Evolutionary conservation across 2,888 invertebrate genomes (phyloP), one percentile per base, ranked within the genome.

Genomic region (Lathronympha strigana): DNA sequence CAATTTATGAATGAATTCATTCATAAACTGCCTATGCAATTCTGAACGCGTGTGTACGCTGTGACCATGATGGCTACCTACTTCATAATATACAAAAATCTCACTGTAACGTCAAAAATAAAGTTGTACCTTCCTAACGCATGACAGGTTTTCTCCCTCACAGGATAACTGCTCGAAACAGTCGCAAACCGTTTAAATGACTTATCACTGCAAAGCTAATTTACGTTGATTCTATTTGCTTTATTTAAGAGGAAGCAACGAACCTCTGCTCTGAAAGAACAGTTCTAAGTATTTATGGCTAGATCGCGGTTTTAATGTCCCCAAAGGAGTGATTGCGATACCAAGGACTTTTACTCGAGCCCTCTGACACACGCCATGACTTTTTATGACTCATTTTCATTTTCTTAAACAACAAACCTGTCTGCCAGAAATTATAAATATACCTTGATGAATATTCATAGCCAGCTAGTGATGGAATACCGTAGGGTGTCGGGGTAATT

Each of bases 321-420:
- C 66, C 66, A 31, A 49, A 61, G 66, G 61, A 61, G 66, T 66
- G 47, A 54, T 66, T 61, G 61, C 54, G 47, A 66, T 33, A 54
- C 47, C 61, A 54, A 49, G 31, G 47, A 54, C 45, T 66, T 66
- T 60, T 58, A 51, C 47, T 61, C 40, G 28, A 49, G 49, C 50
- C 17, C 31, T 58, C 31, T 36, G 17, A 53, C 25, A 58, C 58
- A 45, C 58, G 51, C 58, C 53, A 60, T 36, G 45, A 45, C 57
- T 60, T 64, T 64, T 60, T 64, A 53, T 53, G 51, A 25, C 33
- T 43, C 17, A 40, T 57, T 51, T 43, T 17, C 36, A 38, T 64
- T 64, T 23, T 45, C 23, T 43, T n/a, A 51, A 23, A 49, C 19
- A 45, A 53, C 58, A 17, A 17, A 40, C 21, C 36, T 36, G 47